Evolutionary conservation across 2,888 invertebrate species (phyloP), one percentile per base, ranked within the genome.

Genomic region (Stictocephala bisonia): DNA sequence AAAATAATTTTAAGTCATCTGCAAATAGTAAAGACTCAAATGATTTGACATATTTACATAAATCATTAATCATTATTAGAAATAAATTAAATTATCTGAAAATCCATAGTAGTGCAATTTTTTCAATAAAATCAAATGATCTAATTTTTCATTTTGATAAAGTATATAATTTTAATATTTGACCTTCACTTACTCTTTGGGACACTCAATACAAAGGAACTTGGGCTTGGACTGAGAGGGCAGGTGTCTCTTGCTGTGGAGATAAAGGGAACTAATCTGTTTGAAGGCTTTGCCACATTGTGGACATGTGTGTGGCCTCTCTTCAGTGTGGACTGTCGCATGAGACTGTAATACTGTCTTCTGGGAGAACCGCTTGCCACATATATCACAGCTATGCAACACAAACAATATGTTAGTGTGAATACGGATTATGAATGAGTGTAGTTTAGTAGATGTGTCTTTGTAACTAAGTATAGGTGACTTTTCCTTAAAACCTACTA

Each of bases 361-460:
- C 71, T 80, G 80, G 22, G 77, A 76, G 77, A 81, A 81, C 48
- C 78, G 77, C 78, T 82, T 81, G n/a, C 79, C 79, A 72, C 81
- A 82, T 40, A 78, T 78, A n/a, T 80, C 78, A 75, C 81, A 82
- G 41, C 82, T 81, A n/a, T n/a, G n/a, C n/a, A n/a, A n/a, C n/a
- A n/a, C n/a, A n/a, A n/a, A n/a, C n/a, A n/a, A n/a, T n/a, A n/a
- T 64, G 15, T n/a, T n/a, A n/a, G n/a, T n/a, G n/a, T n/a, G n/a
- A n/a, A n/a, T n/a, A n/a, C n/a, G n/a, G n/a, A n/a, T n/a, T n/a
- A n/a, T n/a, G n/a, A n/a, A n/a, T n/a, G n/a, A n/a, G n/a, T n/a
- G n/a, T n/a, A n/a, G n/a, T n/a, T n/a, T n/a, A n/a, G n/a, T n/a
- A n/a, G n/a, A n/a, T n/a, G n/a, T n/a, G n/a, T n/a, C n/a, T n/a